Conservation (phyloP, 2,797 vertebrate genomes). For the Dendrocincla fuliginosa region DNA sequence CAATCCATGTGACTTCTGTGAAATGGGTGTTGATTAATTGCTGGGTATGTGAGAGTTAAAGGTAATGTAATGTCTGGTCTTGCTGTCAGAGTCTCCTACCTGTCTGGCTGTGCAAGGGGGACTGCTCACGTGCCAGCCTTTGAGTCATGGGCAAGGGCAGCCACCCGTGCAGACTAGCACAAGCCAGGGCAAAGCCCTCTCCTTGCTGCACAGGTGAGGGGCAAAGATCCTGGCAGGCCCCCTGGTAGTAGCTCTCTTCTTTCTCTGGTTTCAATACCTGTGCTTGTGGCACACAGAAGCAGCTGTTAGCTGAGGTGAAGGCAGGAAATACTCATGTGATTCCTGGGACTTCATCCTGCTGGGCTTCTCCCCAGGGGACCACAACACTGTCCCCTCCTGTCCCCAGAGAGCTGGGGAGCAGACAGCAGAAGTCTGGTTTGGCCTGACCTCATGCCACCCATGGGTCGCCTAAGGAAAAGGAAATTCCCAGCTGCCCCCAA, state of each 20-base stretch:
- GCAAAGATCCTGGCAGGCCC: background rate
- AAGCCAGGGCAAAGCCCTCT: background rate
- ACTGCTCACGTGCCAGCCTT: background rate
- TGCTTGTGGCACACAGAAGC: background rate
- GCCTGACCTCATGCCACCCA: background rate
- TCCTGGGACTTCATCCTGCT: background rate
- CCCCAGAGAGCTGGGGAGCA: background rate
- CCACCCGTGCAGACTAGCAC: background rate
- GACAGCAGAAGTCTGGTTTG: background rate
- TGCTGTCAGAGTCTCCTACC: conserved; percentile 5
- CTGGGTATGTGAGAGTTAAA: conserved; percentile 3
- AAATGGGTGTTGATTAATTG: background rate
- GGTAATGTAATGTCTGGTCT: background rate
- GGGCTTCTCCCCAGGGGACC: background rate
- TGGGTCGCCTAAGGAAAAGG: background rate
- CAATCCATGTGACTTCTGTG: background rate
- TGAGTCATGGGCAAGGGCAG: conserved; percentile 14
- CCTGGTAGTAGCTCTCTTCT: background rate
- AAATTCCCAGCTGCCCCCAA: background rate
- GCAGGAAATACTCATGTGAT: background rate
- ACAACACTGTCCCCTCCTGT: background rate
- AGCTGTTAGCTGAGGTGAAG: background rate
- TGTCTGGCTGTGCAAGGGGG: background rate
- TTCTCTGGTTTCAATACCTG: background rate
- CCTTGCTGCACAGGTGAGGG: background rate